phyloP scores from a whole-genome alignment of 2,888 invertebrate species.

The Sympetrum striolatum region DNA sequence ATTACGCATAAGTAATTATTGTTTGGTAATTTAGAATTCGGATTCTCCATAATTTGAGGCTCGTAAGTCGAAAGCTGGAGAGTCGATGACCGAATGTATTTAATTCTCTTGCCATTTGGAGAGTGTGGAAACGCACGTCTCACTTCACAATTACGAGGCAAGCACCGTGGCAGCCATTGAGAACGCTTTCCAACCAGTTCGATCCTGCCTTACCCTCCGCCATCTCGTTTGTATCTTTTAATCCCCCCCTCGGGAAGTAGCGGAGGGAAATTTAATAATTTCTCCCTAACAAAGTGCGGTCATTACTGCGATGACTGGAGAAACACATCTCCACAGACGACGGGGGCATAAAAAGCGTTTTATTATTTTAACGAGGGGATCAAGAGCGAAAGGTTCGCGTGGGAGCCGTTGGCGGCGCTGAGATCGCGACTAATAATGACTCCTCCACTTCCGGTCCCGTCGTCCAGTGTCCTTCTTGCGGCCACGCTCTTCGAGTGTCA shows the following conservation, averaged over 20 bases:
- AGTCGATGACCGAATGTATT: neutral
- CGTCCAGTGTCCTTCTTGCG: neutral
- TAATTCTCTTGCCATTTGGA: neutral
- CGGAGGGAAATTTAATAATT: neutral
- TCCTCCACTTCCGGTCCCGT: neutral
- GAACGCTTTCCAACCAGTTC: neutral
- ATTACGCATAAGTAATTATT: too few species aligned
- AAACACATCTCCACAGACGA: neutral
- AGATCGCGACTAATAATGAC: neutral
- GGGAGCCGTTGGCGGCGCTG: neutral
- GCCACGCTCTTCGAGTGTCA: neutral
- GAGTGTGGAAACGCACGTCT: neutral
- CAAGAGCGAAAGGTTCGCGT: neutral
- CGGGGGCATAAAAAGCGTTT: neutral
- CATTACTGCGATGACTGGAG: conserved; percentile 3
- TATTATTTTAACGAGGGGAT: neutral
- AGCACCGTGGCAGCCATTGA: neutral
- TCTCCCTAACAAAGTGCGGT: neutral
- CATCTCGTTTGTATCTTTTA: neutral
- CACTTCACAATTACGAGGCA: neutral
- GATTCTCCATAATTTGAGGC: too few species aligned
- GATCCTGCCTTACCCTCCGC: neutral
- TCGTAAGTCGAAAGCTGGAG: too few species aligned
- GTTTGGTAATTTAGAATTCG: too few species aligned
- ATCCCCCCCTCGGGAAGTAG: neutral